Percentiles rank a stretch among this genome's conserved stretches.
These are phyloP conservation scores for Ochlodes sylvanus DNA, from an alignment of 2,888 invertebrate species.

Conservation along the genomic window DNA sequence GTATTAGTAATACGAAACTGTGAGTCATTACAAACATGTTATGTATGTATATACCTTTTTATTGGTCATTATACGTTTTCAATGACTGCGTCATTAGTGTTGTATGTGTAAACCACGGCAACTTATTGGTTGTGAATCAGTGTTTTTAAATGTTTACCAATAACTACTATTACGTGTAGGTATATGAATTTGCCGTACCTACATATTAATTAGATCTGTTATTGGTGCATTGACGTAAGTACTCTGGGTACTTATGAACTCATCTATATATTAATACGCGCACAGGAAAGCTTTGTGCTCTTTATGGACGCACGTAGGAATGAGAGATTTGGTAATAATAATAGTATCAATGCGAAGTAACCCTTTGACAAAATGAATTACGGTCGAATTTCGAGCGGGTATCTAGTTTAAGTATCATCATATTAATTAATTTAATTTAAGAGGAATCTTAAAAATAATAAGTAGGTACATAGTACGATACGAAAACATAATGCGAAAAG, in stretches of 20 bases:
- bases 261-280: background rate
- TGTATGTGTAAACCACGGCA: constrained; percentile 55
- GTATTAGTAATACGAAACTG: constrained; percentile 13
- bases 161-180: constrained; percentile 15
- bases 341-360: no score
- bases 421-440: background rate
- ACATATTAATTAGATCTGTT: background rate
- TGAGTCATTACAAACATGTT: constrained; percentile 24
- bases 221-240: background rate
- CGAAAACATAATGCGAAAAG: no score
- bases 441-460: background rate
- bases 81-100: constrained; percentile 65
- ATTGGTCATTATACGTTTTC: constrained; percentile 65
- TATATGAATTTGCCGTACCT: background rate
- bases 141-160: constrained; percentile 19
- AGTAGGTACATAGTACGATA: no score
- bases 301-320: no score
- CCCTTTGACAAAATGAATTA: no score
- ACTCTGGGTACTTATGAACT: background rate
- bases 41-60: constrained; percentile 36
- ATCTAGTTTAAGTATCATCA: no score
- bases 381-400: no score
- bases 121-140: constrained; percentile 34
- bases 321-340: no score
- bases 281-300: no score